Conservation (phyloP, 2,797 vertebrate genomes). For the Trachops cirrhosus region DNA sequence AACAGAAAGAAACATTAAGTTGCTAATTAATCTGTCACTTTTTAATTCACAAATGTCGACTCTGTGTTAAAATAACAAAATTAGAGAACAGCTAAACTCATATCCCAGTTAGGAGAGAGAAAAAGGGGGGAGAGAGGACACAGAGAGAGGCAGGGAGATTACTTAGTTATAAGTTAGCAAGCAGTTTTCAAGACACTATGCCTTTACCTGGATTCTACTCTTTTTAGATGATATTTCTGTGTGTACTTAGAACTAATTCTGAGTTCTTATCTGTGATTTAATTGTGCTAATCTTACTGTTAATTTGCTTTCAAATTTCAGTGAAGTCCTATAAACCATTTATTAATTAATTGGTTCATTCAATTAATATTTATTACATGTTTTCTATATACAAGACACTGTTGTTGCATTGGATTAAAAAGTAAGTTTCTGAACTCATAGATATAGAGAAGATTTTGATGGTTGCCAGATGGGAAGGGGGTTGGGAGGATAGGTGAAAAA, state of each 20-base stretch:
- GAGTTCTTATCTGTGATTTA: neutral
- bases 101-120: neutral
- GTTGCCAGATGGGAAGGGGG: neutral
- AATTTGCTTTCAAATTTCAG: conserved; percentile 41
- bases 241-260: conserved; percentile 31
- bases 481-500: neutral
- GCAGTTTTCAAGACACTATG: neutral
- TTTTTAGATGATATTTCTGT: neutral
- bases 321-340: neutral
- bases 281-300: conserved; percentile 27
- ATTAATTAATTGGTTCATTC: neutral
- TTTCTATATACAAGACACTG: neutral
- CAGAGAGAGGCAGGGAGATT: neutral
- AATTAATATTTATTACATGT: neutral
- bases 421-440: neutral
- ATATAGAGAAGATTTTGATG: neutral
- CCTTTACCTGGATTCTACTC: conserved; percentile 13
- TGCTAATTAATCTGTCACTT: neutral
- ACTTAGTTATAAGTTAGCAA: neutral
- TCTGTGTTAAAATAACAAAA: conserved; percentile 37
- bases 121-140: neutral
- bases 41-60: neutral
- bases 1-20: neutral
- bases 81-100: neutral
- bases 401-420: neutral